Base-by-base conservation (phyloP, 2,113 vertebrate genomes). In the Nothocercus nigrocapillus region DNA sequence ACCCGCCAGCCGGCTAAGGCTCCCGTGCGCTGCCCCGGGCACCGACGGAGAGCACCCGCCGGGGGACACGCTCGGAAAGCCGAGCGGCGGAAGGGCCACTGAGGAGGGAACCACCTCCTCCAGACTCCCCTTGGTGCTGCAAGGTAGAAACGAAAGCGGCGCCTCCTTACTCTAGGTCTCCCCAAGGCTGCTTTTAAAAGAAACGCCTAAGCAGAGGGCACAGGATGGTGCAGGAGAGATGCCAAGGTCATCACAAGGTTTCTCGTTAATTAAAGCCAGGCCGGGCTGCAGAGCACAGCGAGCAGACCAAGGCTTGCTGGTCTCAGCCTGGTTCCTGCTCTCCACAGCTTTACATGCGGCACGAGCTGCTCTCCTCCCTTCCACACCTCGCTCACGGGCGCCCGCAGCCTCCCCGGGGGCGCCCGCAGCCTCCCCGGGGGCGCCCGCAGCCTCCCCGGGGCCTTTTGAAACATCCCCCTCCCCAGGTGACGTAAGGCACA, bases 221-320 rank as follows among this genome's bases (percentile, higher is more conserved):
- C 22, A 1, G 14, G 3, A 13, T 1, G 6, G 63, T 7, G 77
- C 15, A 76, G 12, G 15, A 74, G 44, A 73, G 70, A 58, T 38
- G 28, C 24, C 56, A 42, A 36, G 12, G 51, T 22, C 51, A 77
- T 49, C 61, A 61, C 34, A 90, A 56, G 38, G 34, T 30, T 42
- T 80, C 7, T 28, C 15, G 10, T 1, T 2, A 45, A 36, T 15
- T 78, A 32, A 62, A 72, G 40, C 8, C 58, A 68, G 42, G 25
- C 27, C 24, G 13, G 24, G 36, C 56, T n/a, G 77, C 22, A 89
- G 47, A 42, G 16, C 21, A 21, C 21, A 24, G 36, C 24, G 2
- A 0, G 10, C 13, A 38, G 49, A 61, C 0, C 0, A 11, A 24
- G 51, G 18, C 70, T 24, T 54, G 13, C 1, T 2, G 47, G 22